These are phyloP conservation scores for Mycteria americana DNA, from an alignment of 2,797 vertebrate species.

Conservation along the genomic window DNA sequence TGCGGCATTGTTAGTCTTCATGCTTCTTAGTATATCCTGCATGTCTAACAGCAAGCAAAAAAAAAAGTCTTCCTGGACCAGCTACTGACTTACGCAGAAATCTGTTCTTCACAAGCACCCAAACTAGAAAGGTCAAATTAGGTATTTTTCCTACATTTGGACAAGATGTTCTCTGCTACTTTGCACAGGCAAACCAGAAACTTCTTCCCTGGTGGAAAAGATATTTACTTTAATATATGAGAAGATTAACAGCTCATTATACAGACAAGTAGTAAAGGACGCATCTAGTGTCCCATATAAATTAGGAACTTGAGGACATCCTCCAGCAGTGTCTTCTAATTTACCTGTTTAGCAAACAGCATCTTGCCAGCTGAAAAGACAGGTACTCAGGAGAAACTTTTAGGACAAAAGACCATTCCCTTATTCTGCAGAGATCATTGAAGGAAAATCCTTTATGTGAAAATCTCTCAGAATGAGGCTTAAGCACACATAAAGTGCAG, in stretches of 20 bases:
- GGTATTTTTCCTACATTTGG: neutral
- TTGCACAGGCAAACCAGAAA: neutral
- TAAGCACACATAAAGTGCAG: neutral
- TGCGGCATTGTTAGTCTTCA: neutral
- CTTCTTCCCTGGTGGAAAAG: neutral
- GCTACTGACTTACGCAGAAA: neutral
- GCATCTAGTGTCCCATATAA: neutral
- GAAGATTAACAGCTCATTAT: neutral
- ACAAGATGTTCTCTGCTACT: neutral
- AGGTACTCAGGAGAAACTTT: neutral
- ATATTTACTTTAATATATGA: neutral
- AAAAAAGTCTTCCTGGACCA: neutral
- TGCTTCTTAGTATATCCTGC: neutral
- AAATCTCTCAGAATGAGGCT: neutral
- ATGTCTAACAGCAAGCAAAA: neutral
- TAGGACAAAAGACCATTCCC: neutral
- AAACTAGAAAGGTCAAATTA: neutral
- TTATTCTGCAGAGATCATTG: neutral
- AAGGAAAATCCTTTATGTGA: neutral
- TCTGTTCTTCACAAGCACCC: neutral
- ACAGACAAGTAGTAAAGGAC: neutral
- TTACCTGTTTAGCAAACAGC: neutral
- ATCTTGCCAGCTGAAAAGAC: neutral
- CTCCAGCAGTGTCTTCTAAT: neutral
- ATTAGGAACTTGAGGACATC: neutral